These are phyloP conservation scores for Oikopleura dioica DNA, from an alignment of 23 tunicate genomes.

Conservation along the genomic window DNA sequence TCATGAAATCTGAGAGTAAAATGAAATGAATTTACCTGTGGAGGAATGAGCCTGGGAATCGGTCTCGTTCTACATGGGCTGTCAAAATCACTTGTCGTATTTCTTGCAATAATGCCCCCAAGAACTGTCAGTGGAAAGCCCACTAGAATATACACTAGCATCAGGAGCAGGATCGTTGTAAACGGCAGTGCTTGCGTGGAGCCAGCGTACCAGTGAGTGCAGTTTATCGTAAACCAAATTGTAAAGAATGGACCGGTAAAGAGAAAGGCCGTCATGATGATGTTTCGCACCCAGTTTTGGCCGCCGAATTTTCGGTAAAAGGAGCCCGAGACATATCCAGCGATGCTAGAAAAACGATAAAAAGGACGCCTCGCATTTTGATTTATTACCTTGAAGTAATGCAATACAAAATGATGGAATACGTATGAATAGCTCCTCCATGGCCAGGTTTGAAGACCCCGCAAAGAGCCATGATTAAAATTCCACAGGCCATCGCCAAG, in stretches of 20 bases:
- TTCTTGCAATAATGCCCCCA: conserved; percentile 88
- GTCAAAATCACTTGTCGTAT: conserved; percentile 88
- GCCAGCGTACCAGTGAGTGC: conserved; percentile 88
- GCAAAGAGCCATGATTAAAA: conserved; percentile 63
- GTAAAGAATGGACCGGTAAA: conserved; percentile 83
- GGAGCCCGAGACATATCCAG: conserved; percentile 87
- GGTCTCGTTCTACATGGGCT: conserved; percentile 90
- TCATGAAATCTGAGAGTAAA: too few relatives aligned
- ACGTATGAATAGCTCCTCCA: conserved; percentile 89
- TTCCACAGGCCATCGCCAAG: conserved; percentile 49
- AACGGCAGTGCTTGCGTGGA: conserved; percentile 97
- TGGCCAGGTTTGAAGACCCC: conserved; percentile 71
- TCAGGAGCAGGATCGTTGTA: conserved; percentile 57
- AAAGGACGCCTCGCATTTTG: too few relatives aligned
- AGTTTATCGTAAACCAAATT: conserved; percentile 73
- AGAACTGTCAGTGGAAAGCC: conserved; percentile 85
- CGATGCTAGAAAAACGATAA: too few relatives aligned
- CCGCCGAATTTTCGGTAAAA: conserved; percentile 83
- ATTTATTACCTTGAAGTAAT: conserved; percentile 84
- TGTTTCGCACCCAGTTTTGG: conserved; percentile 67
- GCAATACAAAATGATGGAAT: conserved; percentile 65
- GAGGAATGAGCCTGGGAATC: conserved; percentile 68
- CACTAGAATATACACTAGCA: conserved; percentile 50
- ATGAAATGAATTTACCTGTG: too few relatives aligned
- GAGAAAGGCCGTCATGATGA: conserved; percentile 49